These are phyloP conservation scores for Agrotis puta DNA, from an alignment of 2,888 invertebrate species.

Conservation along the genomic window DNA sequence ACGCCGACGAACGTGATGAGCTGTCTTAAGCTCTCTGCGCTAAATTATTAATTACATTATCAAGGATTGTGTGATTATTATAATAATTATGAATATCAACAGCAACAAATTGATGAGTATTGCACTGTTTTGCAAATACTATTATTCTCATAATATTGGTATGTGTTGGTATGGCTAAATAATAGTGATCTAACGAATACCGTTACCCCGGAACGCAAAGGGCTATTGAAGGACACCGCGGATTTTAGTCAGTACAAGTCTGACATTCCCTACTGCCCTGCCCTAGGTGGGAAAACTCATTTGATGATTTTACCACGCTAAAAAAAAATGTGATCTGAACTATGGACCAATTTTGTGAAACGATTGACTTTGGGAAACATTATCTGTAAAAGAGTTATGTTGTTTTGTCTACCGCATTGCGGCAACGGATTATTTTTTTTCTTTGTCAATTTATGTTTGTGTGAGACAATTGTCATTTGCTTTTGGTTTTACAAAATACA, in stretches of 20 bases:
- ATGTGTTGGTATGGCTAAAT: background rate
- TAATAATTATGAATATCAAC: background rate
- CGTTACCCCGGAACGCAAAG: too few species aligned
- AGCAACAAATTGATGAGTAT: background rate
- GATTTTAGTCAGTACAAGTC: too few species aligned
- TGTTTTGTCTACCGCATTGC: conserved; percentile 48
- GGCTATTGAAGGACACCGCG: too few species aligned
- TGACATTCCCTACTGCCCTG: too few species aligned
- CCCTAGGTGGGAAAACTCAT: too few species aligned
- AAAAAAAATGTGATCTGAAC: conserved; percentile 2
- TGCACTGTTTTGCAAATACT: background rate
- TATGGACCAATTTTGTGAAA: conserved; percentile 14
- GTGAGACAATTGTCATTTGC: background rate
- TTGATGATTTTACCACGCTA: too few species aligned
- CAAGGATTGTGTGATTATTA: conserved; percentile 4
- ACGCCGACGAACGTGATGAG: conserved; percentile 67
- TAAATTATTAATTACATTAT: conserved; percentile 52
- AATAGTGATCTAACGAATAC: too few species aligned
- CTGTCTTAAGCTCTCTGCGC: conserved; percentile 58
- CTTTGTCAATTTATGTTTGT: background rate
- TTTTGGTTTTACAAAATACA: background rate
- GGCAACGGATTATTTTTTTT: conserved; percentile 23
- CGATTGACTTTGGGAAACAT: conserved; percentile 7
- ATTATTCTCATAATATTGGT: background rate
- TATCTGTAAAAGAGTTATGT: conserved; percentile 28